phyloP scores from a whole-genome alignment of 64 coral and sea anemone genomes.

The Catalaphyllia jardinei region DNA sequence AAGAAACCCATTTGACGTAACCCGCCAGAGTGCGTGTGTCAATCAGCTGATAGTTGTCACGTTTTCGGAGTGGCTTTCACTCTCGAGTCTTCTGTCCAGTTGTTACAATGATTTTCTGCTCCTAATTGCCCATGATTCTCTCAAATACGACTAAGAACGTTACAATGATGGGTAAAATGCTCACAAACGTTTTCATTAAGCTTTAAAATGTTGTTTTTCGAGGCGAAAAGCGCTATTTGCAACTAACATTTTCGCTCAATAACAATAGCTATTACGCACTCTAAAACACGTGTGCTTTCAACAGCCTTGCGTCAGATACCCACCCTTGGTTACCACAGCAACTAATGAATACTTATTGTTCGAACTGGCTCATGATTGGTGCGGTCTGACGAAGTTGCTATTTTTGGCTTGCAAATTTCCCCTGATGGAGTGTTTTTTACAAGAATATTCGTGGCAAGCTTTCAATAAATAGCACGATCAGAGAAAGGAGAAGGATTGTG shows the following conservation, averaged over 20 bases:
- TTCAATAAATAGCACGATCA: neutral
- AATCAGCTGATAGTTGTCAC: slow-evolving; percentile 11
- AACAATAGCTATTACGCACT: slow-evolving; percentile 17
- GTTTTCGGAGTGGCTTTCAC: neutral
- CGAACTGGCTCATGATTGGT: slow-evolving; percentile 37
- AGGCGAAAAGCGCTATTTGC: neutral
- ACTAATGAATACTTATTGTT: slow-evolving; percentile 9
- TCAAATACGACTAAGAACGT: neutral
- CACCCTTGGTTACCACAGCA: slow-evolving; percentile 52
- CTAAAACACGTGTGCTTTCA: slow-evolving; percentile 15
- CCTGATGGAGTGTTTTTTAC: slow-evolving; percentile 26
- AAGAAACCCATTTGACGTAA: slow-evolving; percentile 18
- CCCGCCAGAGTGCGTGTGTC: neutral
- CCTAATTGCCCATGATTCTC: neutral
- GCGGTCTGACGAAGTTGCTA: slow-evolving; percentile 47
- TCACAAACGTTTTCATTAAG: neutral
- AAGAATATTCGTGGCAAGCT: slow-evolving; percentile 22
- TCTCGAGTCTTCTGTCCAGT: neutral
- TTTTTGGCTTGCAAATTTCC: slow-evolving; percentile 45
- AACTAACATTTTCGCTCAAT: neutral
- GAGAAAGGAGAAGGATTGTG: neutral
- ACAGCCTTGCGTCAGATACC: slow-evolving; percentile 42
- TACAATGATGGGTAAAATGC: neutral
- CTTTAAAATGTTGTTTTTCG: neutral
- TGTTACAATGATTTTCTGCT: no score